Evolutionary conservation across 1,140 invertebrate genomes (phyloP).

Genomic region (Acromyrmex charruanus): DNA sequence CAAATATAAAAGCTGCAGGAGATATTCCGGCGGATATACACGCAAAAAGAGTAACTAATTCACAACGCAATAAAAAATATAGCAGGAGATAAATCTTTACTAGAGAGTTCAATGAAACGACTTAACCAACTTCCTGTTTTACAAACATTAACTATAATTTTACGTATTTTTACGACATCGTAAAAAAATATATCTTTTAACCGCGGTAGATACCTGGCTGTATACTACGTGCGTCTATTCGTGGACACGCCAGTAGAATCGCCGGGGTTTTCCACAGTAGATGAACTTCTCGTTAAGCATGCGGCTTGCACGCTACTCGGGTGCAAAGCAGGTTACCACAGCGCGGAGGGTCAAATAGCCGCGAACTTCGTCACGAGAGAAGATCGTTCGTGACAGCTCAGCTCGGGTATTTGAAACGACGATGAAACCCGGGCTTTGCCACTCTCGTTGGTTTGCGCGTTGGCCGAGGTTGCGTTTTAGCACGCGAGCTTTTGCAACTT

Average conservation of each 20-base stretch:
- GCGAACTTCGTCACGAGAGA: constrained; percentile 62
- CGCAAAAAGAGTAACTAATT: constrained; percentile 7
- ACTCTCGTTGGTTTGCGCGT: constrained; percentile 55
- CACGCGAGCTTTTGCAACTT: constrained; percentile 69
- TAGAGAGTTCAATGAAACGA: constrained; percentile 1
- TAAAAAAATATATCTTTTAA: not conserved
- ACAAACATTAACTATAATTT: constrained; percentile 14
- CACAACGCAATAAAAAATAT: not conserved
- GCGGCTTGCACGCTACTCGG: constrained; percentile 50
- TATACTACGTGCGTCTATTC: not conserved
- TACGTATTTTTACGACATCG: not conserved
- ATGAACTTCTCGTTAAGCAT: constrained; percentile 55
- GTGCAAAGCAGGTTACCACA: constrained; percentile 48
- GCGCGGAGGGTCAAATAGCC: constrained; percentile 48
- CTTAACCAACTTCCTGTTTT: not conserved
- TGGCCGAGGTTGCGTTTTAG: constrained; percentile 58
- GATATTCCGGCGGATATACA: not conserved
- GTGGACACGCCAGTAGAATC: constrained; percentile 23
- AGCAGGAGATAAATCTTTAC: constrained; percentile 13
- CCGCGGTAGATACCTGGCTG: not conserved
- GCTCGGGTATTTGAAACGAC: constrained; percentile 59
- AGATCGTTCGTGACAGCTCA: constrained; percentile 63
- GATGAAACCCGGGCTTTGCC: constrained; percentile 64
- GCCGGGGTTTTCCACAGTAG: constrained; percentile 30
- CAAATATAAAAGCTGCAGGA: not conserved